phyloP scores from a whole-genome alignment of 1,140 invertebrate genomes.

The Drosophila lacertosa region DNA sequence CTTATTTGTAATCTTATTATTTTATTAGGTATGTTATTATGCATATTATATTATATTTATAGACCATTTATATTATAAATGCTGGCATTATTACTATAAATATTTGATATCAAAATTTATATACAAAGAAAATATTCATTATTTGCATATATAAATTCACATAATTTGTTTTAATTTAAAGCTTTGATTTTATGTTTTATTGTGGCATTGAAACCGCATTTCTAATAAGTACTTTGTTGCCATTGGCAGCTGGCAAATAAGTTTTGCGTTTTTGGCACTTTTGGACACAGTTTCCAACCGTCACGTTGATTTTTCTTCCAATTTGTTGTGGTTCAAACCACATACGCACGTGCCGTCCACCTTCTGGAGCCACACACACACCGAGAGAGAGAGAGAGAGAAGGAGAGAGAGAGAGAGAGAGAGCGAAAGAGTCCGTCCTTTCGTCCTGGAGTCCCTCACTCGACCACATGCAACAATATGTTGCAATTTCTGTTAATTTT shows the following conservation, averaged over 20 bases:
- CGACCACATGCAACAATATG: constrained; percentile 55
- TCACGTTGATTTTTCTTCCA: constrained; percentile 50
- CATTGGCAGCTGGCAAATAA: constrained; percentile 24
- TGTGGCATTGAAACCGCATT: background rate
- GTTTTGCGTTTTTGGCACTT: constrained; percentile 47
- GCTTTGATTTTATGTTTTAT: background rate
- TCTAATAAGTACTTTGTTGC: constrained; percentile 28
- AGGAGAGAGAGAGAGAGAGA: no score
- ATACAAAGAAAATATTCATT: background rate
- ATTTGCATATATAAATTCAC: background rate
- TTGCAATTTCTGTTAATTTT: constrained; percentile 81
- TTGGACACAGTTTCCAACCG: constrained; percentile 52
- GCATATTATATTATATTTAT: background rate
- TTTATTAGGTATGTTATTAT: background rate
- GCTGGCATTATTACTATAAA: no score
- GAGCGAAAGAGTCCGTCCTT: no score
- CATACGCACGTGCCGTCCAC: constrained; percentile 24
- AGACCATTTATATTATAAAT: no score
- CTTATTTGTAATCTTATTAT: no score
- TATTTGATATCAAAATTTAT: no score
- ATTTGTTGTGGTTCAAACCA: constrained; percentile 53
- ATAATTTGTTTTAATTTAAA: background rate
- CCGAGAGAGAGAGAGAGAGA: no score
- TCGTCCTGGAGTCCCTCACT: background rate
- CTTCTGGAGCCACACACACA: constrained; percentile 4